These are phyloP conservation scores for Phylloscopus trochiloides DNA, from an alignment of 2,113 vertebrate species.

Conservation along the genomic window DNA sequence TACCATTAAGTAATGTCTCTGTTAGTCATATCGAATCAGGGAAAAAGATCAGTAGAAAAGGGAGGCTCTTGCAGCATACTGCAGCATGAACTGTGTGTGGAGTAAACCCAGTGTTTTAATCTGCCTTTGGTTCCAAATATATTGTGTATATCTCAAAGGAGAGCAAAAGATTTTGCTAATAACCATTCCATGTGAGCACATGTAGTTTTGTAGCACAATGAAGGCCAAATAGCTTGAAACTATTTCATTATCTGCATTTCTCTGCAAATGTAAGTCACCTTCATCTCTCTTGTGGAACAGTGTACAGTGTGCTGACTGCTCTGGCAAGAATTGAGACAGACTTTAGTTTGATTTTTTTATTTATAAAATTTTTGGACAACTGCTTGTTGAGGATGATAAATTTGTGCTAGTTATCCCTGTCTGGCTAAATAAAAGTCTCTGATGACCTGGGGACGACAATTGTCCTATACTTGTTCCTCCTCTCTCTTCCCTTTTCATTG, in stretches of 20 bases:
- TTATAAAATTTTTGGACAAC: neutral
- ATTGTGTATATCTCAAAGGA: neutral
- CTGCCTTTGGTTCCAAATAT: neutral
- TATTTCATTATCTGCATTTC: accelerated
- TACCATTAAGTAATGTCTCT: neutral
- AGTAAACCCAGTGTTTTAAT: neutral
- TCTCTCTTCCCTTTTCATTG: neutral
- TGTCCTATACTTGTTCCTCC: neutral
- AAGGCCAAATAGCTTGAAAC: neutral
- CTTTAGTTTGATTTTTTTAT: neutral
- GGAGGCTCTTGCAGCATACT: neutral
- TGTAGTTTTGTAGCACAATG: accelerated
- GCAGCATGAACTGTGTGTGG: accelerated
- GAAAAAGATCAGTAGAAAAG: neutral
- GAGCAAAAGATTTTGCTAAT: neutral
- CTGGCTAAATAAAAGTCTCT: neutral
- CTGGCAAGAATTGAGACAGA: neutral
- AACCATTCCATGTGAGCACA: neutral
- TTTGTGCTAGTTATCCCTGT: neutral
- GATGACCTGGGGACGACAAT: neutral
- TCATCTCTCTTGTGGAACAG: neutral
- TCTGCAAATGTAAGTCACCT: neutral
- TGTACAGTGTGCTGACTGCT: neutral
- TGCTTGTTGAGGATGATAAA: neutral
- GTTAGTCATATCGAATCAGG: neutral